phyloP scores from a whole-genome alignment of 2,888 invertebrate species.

The Troides helena region DNA sequence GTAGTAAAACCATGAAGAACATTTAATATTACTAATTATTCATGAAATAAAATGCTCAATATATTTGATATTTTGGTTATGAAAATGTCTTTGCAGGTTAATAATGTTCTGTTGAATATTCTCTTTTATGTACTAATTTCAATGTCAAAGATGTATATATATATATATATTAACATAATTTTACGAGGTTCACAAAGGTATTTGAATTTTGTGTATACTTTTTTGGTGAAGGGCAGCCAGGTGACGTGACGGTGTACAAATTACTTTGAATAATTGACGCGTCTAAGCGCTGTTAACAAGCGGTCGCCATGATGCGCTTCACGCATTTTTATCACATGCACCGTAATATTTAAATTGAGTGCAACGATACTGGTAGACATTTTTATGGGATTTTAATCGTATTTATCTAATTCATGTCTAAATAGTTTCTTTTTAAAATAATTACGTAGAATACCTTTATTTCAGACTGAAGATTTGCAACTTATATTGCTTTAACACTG shows the following conservation, averaged over 20 bases:
- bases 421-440: background rate
- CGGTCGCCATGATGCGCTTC: constrained; percentile 43
- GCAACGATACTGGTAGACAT: constrained; percentile 16
- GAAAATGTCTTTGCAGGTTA: background rate
- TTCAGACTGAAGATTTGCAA: too few species aligned
- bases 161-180: background rate
- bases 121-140: too few species aligned
- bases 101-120: background rate
- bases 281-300: constrained; percentile 46
- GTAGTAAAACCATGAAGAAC: too few species aligned
- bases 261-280: constrained; percentile 61
- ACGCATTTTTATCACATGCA: constrained; percentile 59
- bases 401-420: constrained; percentile 5
- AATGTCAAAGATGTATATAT: background rate
- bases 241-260: constrained; percentile 41
- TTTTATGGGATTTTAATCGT: constrained; percentile 21
- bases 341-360: constrained; percentile 68
- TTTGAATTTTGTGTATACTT: background rate
- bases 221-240: background rate
- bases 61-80: background rate
- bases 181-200: background rate
- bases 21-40: too few species aligned
- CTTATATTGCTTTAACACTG: too few species aligned
- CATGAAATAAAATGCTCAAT: too few species aligned
- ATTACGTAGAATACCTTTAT: too few species aligned